Percentiles rank a stretch among this genome's conserved stretches.
Conservation (phyloP, 1,140 invertebrate genomes). For the Uloborus diversus region DNA sequence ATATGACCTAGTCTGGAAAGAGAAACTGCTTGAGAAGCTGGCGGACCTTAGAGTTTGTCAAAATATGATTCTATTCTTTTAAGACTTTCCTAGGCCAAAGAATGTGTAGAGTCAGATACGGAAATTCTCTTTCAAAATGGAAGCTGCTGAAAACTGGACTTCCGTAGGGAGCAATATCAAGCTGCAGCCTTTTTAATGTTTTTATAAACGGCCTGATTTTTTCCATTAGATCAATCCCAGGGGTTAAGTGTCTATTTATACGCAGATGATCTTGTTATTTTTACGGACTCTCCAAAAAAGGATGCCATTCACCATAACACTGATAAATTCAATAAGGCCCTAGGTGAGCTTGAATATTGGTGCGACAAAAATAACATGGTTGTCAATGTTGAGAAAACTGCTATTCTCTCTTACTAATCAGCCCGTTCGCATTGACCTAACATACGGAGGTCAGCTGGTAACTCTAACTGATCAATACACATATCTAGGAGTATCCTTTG, state of each 20-base stretch:
- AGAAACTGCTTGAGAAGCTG: not conserved
- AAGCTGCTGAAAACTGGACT: not conserved
- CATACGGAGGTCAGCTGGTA: not conserved
- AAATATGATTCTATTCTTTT: not conserved
- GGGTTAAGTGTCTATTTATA: not conserved
- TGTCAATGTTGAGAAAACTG: not conserved
- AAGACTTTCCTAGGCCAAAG: not conserved
- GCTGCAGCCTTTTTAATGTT: slow-evolving; percentile 4
- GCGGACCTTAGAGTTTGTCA: not conserved
- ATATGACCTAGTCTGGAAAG: slow-evolving; percentile 5
- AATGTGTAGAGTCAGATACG: not conserved
- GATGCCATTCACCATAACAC: too few species aligned
- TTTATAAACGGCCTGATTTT: slow-evolving; percentile 4
- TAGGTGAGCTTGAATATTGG: not conserved
- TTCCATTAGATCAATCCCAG: not conserved
- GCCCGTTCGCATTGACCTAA: not conserved
- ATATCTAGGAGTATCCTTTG: not conserved
- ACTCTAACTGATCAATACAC: not conserved
- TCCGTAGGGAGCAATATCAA: slow-evolving; percentile 3
- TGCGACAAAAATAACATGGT: slow-evolving; percentile 1
- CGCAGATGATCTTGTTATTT: slow-evolving; percentile 23
- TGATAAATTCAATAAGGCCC: not conserved
- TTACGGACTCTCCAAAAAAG: too few species aligned
- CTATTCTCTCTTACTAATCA: not conserved
- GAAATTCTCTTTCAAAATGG: not conserved